Conservation (phyloP, 2,113 vertebrate species). For the Fregata magnificens region DNA sequence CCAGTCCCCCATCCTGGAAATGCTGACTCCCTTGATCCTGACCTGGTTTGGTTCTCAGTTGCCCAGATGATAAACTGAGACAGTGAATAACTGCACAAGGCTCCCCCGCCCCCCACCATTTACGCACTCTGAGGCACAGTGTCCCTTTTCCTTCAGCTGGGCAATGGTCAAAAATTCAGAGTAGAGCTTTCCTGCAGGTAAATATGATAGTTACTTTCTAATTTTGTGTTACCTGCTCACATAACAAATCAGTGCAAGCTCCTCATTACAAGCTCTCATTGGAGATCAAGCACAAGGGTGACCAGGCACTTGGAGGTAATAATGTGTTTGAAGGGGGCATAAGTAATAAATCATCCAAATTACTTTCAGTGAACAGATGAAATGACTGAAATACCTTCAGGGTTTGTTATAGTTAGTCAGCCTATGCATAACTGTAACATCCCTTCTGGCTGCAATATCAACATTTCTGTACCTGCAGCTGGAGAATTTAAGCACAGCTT, state of each 20-base stretch:
- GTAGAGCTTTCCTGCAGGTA: neutral
- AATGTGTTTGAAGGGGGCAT: neutral
- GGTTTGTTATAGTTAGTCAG: neutral
- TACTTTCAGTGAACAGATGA: neutral
- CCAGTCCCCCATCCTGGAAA: neutral
- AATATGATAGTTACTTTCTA: neutral
- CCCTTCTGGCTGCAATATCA: neutral
- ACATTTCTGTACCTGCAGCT: neutral
- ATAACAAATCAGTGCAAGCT: neutral
- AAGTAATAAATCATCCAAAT: conserved; percentile 22
- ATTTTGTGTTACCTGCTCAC: neutral
- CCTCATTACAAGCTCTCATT: neutral
- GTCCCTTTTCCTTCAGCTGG: neutral
- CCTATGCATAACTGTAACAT: neutral
- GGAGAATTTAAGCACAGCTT: neutral
- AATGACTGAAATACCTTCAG: conserved; percentile 10
- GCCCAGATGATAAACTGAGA: neutral
- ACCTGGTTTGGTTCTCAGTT: neutral
- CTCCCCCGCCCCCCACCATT: neutral
- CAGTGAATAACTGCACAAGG: neutral
- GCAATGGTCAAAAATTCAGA: neutral
- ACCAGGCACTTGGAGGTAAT: conserved; percentile 3
- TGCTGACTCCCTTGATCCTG: neutral
- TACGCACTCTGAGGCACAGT: neutral
- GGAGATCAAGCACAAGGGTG: neutral